Base-by-base conservation (phyloP, 2,797 vertebrate genomes). In the Aythya fuligula region DNA sequence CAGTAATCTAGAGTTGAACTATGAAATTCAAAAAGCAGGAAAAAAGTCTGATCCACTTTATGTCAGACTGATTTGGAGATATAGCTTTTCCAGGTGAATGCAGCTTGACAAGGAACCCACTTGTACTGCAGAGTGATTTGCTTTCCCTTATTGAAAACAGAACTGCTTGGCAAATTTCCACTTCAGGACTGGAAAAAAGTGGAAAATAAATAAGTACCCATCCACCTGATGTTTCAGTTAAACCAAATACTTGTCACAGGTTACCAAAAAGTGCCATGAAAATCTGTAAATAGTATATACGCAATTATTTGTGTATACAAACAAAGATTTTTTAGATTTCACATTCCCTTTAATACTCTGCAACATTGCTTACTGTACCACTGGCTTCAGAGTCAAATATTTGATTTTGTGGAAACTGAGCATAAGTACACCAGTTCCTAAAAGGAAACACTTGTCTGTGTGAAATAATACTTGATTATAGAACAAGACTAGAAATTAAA, bases 1-100 rank as follows among this genome's bases (percentile, higher is more conserved):
- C 18, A 87, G 77, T 83, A 94, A 87, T 87, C 71, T 64, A 78
- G 53, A 95, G 89, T 83, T 90, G 38, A 95, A 73, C 61, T 82
- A 60, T 43, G 71, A 38, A 6, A 54, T 91, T 56, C 8, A 45
- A 86, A 77, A 69, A 25, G 10, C 8, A 69, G 8, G 3, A 36
- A 73, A 71, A 41, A 84, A 38, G 38, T 17, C 34, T 38, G 34
- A 56, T 32, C 85, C 54, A 86, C 70, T 95, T 80, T 38, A 32
- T 43, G n/a, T 39, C 39, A 91, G 84, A 93, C 24, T 88, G 67
- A 83, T 87, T 77, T 95, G 89, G 34, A 45, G n/a, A 60, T 91
- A 71, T 14, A 58, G 6, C 16, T 87, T 79, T 75, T 76, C 69
- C 51, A 74, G 47, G 34, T 73, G 76, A 91, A 85, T 58, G 45